These are phyloP conservation scores for Meloidogyne chitwoodi DNA, from an alignment of 1,140 invertebrate species.

Conservation along the genomic window DNA sequence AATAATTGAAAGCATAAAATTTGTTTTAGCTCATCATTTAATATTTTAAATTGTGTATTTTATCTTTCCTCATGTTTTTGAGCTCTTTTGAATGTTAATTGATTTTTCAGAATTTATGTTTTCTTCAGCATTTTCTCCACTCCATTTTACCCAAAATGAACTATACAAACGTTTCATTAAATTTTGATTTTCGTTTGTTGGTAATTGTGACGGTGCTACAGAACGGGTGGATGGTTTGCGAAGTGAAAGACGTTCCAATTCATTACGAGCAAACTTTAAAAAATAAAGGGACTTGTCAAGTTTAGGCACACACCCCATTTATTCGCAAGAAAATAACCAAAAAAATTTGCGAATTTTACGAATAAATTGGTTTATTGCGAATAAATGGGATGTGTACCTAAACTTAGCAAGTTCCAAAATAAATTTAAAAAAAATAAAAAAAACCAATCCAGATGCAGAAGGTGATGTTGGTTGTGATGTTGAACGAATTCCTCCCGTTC, in stretches of 20 bases:
- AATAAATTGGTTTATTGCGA: neutral
- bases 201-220: neutral
- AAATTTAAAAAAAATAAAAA: too few species aligned
- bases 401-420: too few species aligned
- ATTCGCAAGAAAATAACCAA: too few species aligned
- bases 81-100: neutral
- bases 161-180: constrained; percentile 2
- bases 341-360: neutral
- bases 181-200: neutral
- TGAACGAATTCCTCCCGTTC: constrained; percentile 7
- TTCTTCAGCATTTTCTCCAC: neutral
- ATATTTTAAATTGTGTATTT: neutral
- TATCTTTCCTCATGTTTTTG: neutral
- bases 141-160: neutral
- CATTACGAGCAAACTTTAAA: constrained; percentile 10
- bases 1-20: neutral
- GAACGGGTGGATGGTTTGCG: neutral
- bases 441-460: neutral
- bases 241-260: constrained; percentile 10
- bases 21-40: neutral
- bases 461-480: constrained; percentile 17
- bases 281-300: too few species aligned
- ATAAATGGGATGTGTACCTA: too few species aligned
- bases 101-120: neutral
- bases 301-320: too few species aligned